Evolutionary conservation across 2,113 vertebrate genomes (phyloP).

Genomic region (Mustela lutreola): DNA sequence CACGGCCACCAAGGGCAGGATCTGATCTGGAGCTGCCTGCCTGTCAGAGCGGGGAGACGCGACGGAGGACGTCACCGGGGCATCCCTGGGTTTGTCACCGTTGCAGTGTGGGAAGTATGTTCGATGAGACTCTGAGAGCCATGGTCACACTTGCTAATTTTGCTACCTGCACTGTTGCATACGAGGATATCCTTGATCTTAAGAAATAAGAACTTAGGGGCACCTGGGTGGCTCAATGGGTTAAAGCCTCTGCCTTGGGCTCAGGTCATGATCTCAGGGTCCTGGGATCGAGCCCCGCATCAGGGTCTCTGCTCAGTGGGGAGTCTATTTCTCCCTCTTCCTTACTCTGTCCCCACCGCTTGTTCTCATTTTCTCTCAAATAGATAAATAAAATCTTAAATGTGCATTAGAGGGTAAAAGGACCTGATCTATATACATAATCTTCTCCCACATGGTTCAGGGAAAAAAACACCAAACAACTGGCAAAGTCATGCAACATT

Average conservation of each 20-base stretch:
- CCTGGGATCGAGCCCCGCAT: background rate
- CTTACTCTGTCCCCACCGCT: background rate
- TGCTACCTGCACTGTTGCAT: background rate
- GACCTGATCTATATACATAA: background rate
- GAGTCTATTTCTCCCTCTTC: background rate
- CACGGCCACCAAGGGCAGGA: rapidly evolving
- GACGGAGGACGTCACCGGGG: rapidly evolving
- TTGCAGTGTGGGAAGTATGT: too few species aligned
- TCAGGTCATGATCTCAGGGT: background rate
- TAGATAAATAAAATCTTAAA: background rate
- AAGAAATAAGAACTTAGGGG: background rate
- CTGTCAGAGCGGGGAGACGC: background rate
- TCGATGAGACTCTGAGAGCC: background rate
- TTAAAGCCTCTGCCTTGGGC: background rate
- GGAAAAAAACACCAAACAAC: background rate
- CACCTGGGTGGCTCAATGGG: background rate
- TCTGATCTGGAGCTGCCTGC: background rate
- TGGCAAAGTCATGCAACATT: background rate
- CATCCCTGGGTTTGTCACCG: background rate
- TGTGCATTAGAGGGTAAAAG: background rate
- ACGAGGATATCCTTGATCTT: background rate
- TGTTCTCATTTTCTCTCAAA: background rate
- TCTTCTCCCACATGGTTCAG: background rate
- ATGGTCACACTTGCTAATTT: background rate
- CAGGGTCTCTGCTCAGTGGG: background rate